phyloP scores from a whole-genome alignment of 2,113 vertebrate species.

The Sinocyclocheilus maitianheensis region DNA sequence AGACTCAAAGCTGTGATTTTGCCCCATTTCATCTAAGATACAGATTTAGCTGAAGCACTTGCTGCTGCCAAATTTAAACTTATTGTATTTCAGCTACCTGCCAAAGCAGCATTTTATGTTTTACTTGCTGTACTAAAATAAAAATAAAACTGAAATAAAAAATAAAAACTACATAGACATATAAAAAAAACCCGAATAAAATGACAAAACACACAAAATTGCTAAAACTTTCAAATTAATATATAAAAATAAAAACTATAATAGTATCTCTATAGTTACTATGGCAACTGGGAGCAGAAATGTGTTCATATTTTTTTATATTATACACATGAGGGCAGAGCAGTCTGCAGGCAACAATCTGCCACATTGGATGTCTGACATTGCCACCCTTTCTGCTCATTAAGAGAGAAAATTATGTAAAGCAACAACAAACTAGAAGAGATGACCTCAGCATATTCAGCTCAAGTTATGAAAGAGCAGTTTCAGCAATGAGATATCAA shows the following conservation, averaged over 20 bases:
- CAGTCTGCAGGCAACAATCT: slow-evolving; percentile 21
- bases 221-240: background rate
- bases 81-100: no score
- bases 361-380: background rate
- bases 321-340: slow-evolving; percentile 12
- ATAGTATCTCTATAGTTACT: slow-evolving; percentile 32
- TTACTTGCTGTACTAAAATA: no score
- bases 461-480: background rate
- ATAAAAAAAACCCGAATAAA: background rate
- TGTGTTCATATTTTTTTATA: slow-evolving; percentile 29
- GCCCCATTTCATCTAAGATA: slow-evolving; percentile 27
- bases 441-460: background rate
- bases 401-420: background rate
- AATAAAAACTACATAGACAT: background rate
- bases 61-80: background rate
- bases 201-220: background rate
- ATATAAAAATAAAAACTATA: no score
- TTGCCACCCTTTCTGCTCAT: background rate
- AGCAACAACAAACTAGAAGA: background rate
- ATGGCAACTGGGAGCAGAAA: slow-evolving; percentile 46
- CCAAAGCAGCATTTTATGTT: no score
- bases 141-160: no score
- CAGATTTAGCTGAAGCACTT: background rate
- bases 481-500: background rate
- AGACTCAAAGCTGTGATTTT: slow-evolving; percentile 28